phyloP scores from a whole-genome alignment of 2,888 invertebrate genomes.

The Dioctria linearis region DNA sequence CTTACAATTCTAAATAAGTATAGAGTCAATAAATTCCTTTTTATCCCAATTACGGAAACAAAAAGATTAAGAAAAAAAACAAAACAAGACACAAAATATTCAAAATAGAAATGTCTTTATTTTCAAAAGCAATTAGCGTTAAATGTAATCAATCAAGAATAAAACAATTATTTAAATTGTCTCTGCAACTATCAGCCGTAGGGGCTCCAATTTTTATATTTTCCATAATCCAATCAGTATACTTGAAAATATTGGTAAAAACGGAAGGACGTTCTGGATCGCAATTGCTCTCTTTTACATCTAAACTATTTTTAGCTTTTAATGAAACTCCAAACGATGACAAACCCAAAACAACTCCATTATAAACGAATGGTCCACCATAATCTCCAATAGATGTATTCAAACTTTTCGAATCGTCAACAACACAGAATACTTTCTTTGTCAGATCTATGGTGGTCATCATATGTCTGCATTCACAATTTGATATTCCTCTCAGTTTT shows the following conservation, averaged over 20 bases:
- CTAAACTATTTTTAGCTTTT: background rate
- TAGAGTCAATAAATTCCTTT: too few species aligned
- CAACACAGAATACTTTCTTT: background rate
- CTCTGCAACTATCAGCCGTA: background rate
- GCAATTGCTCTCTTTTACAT: background rate
- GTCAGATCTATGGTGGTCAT: background rate
- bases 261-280: background rate
- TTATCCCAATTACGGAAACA: too few species aligned
- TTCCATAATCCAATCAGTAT: background rate
- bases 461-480: background rate
- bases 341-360: slow-evolving; percentile 1
- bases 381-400: slow-evolving; percentile 6
- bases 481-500: background rate
- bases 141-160: too few species aligned
- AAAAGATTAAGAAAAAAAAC: too few species aligned
- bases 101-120: too few species aligned
- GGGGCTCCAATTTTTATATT: too few species aligned
- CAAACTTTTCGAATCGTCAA: background rate
- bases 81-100: too few species aligned
- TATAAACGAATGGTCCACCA: slow-evolving; percentile 15
- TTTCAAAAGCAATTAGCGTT: too few species aligned
- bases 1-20: too few species aligned
- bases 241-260: background rate
- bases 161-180: background rate
- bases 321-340: background rate